Conservation (phyloP, 2,113 vertebrate genomes). For the Misgurnus anguillicaudatus region DNA sequence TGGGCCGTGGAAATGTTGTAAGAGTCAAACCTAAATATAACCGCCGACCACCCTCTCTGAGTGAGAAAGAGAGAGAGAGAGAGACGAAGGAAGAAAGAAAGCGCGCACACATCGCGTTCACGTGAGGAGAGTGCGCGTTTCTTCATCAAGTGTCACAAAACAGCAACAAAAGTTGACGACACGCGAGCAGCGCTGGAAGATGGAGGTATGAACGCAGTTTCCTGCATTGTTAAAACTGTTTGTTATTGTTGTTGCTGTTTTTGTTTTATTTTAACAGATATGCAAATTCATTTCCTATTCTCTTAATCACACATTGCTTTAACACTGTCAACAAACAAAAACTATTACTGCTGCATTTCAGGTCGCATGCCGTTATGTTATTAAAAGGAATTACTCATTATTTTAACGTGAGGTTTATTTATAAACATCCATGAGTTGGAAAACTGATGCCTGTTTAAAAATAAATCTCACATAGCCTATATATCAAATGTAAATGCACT, state of each 20-base stretch:
- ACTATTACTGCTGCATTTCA: background rate
- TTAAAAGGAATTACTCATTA: background rate
- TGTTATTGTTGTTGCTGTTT: background rate
- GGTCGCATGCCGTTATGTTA: background rate
- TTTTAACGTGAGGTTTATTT: too few relatives aligned
- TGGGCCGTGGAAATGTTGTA: conserved; percentile 30
- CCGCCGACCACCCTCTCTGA: conserved; percentile 35
- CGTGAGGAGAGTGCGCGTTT: conserved; percentile 13
- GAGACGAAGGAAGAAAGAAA: too few relatives aligned
- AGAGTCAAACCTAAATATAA: conserved; percentile 54
- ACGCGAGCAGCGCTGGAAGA: conserved; percentile 4
- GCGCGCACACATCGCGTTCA: background rate
- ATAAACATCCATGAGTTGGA: too few relatives aligned
- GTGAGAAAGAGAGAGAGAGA: background rate
- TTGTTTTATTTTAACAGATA: background rate
- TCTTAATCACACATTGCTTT: background rate
- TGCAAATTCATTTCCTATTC: background rate
- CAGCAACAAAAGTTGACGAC: conserved; percentile 8
- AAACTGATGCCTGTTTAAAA: too few relatives aligned
- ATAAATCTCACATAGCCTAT: background rate
- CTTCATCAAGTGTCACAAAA: conserved; percentile 38
- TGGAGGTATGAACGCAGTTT: conserved; percentile 19
- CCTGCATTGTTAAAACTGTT: background rate
- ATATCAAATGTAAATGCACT: background rate
- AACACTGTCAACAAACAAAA: background rate